phyloP scores from a whole-genome alignment of 2,888 invertebrate species.

The Trissolcus brochymenae region DNA sequence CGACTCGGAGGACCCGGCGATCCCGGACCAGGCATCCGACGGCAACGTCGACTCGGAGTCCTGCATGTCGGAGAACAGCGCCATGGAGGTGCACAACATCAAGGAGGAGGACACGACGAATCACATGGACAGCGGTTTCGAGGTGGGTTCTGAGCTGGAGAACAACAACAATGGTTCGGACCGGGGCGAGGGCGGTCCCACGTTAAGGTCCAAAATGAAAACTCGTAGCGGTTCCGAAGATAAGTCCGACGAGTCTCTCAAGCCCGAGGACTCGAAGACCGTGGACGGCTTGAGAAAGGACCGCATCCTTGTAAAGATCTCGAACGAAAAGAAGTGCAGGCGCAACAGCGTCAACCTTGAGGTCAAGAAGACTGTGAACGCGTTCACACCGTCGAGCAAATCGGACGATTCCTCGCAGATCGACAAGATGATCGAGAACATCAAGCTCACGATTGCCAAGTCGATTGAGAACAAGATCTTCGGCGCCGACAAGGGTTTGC shows the following conservation, averaged over 20 bases:
- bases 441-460: conserved; percentile 72
- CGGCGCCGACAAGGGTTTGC: conserved; percentile 67
- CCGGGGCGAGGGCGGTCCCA: conserved; percentile 68
- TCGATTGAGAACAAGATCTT: conserved; percentile 72
- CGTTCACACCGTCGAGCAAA: conserved; percentile 65
- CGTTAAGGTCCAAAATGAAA: conserved; percentile 73
- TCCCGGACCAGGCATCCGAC: conserved; percentile 60
- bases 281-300: conserved; percentile 68
- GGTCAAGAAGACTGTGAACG: conserved; percentile 69
- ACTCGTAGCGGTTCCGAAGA: conserved; percentile 63
- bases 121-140: conserved; percentile 61
- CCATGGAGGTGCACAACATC: conserved; percentile 60
- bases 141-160: conserved; percentile 64
- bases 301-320: conserved; percentile 63
- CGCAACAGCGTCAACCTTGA: conserved; percentile 72
- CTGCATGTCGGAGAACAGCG: conserved; percentile 65
- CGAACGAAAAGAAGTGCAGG: conserved; percentile 67
- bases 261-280: conserved; percentile 60
- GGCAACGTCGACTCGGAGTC: conserved; percentile 65
- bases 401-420: conserved; percentile 68
- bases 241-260: conserved; percentile 52
- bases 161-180: conserved; percentile 71
- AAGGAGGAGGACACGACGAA: conserved; percentile 58
- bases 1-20: conserved; percentile 64
- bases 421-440: conserved; percentile 74